phyloP scores from a whole-genome alignment of 2,888 invertebrate species.

The Noctua janthe region DNA sequence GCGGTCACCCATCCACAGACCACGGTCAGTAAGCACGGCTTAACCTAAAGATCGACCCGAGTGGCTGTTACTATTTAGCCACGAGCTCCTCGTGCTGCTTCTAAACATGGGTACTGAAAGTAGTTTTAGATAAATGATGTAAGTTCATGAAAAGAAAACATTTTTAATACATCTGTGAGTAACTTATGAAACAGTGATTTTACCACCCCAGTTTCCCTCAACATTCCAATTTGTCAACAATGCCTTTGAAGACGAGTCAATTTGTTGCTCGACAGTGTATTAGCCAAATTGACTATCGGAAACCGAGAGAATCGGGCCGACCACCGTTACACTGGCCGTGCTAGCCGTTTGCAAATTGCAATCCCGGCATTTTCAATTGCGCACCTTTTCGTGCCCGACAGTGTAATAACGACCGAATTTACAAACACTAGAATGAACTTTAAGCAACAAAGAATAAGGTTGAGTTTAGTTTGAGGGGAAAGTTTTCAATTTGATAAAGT shows the following conservation, averaged over 20 bases:
- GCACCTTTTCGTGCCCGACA: constrained; percentile 40
- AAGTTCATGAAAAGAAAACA: neutral
- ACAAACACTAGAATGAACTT: neutral
- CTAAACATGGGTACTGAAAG: neutral
- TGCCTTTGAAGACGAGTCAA: constrained; percentile 32
- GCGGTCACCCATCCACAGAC: no score
- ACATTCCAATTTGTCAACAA: constrained; percentile 20
- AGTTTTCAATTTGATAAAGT: constrained; percentile 62
- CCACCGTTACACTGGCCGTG: constrained; percentile 45
- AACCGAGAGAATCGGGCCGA: constrained; percentile 39
- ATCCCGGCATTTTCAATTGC: constrained; percentile 59
- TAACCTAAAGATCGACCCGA: no score
- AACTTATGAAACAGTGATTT: neutral
- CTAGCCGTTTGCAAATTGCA: constrained; percentile 59
- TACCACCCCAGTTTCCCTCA: neutral
- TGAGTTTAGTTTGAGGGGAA: neutral
- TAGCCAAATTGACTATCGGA: constrained; percentile 51
- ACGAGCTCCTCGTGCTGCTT: no score
- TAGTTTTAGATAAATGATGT: neutral
- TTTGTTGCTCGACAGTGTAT: constrained; percentile 52
- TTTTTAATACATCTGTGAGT: no score
- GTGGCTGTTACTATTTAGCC: no score
- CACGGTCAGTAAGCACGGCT: no score
- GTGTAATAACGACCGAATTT: constrained; percentile 23
- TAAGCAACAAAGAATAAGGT: rapidly evolving